phyloP scores from a whole-genome alignment of 2,888 invertebrate genomes.

The Melikaiella ostensackeni region DNA sequence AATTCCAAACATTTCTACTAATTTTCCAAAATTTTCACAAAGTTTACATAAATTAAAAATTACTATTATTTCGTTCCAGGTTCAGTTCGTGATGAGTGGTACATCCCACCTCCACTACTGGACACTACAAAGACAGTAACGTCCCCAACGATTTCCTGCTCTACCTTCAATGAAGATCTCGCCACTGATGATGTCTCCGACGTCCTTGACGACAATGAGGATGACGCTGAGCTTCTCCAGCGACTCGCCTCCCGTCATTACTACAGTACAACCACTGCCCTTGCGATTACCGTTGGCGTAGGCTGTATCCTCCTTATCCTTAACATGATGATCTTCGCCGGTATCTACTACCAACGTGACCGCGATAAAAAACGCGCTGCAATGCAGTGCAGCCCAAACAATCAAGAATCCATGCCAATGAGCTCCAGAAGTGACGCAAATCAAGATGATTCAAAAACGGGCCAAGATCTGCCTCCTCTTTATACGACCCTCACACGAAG shows the following conservation, averaged over 20 bases:
- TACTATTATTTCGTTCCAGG: constrained; percentile 57
- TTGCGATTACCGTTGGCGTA: constrained; percentile 87
- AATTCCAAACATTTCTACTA: no score
- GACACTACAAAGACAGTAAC: constrained; percentile 67
- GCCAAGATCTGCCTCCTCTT: constrained; percentile 78
- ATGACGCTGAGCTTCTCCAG: constrained; percentile 79
- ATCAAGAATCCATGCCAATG: constrained; percentile 74
- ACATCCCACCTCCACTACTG: constrained; percentile 71
- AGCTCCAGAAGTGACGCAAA: constrained; percentile 74
- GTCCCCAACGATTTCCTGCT: constrained; percentile 69
- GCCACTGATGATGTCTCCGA: constrained; percentile 68
- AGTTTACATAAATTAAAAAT: neutral
- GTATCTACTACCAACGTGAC: constrained; percentile 86
- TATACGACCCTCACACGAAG: constrained; percentile 78
- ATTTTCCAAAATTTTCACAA: no score
- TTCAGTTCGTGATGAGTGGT: constrained; percentile 74
- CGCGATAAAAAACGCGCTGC: constrained; percentile 77
- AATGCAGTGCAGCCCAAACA: constrained; percentile 67
- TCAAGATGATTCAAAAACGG: constrained; percentile 62
- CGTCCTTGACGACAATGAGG: constrained; percentile 76
- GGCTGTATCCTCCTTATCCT: constrained; percentile 85
- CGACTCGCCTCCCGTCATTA: constrained; percentile 80
- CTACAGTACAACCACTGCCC: constrained; percentile 86
- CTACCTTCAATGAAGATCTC: constrained; percentile 67
- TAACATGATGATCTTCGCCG: constrained; percentile 87